Conservation (phyloP, 1,140 invertebrate genomes). For the Mercenaria mercenaria region DNA sequence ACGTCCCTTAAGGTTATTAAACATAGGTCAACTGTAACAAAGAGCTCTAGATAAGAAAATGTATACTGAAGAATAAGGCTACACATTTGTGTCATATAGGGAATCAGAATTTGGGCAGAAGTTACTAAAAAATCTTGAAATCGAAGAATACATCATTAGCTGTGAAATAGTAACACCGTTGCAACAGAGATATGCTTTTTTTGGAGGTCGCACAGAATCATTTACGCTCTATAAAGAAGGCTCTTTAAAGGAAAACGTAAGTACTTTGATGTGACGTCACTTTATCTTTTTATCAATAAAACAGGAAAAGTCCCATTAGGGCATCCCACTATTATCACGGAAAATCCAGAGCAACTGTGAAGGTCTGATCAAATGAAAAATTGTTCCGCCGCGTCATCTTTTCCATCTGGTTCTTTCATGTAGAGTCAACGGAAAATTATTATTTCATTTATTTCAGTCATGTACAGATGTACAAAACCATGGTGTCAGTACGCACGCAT, state of each 20-base stretch:
- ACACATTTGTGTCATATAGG: conserved; percentile 45
- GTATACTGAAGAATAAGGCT: conserved; percentile 24
- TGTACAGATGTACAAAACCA: background rate
- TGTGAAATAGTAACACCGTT: conserved; percentile 50
- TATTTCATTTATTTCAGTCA: background rate
- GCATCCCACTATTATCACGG: too few relatives aligned
- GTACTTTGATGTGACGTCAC: conserved; percentile 66
- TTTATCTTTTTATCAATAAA: conserved; percentile 64
- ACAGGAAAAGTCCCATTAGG: too few relatives aligned
- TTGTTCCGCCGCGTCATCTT: conserved; percentile 29
- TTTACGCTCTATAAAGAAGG: conserved; percentile 52
- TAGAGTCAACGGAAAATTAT: too few relatives aligned
- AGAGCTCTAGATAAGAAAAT: conserved; percentile 44
- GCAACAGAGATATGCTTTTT: conserved; percentile 62
- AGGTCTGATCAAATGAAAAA: conserved; percentile 50
- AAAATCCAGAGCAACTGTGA: conserved; percentile 17
- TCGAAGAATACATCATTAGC: background rate
- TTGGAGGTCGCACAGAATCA: conserved; percentile 60
- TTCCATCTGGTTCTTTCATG: conserved; percentile 50
- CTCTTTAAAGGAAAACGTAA: conserved; percentile 36
- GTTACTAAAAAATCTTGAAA: background rate
- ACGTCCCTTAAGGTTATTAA: background rate
- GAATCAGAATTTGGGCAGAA: conserved; percentile 53
- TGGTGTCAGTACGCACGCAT: background rate
- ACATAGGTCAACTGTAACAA: conserved; percentile 65